These are phyloP conservation scores for Phasianus colchicus DNA, from an alignment of 2,113 vertebrate species.

Conservation along the genomic window DNA sequence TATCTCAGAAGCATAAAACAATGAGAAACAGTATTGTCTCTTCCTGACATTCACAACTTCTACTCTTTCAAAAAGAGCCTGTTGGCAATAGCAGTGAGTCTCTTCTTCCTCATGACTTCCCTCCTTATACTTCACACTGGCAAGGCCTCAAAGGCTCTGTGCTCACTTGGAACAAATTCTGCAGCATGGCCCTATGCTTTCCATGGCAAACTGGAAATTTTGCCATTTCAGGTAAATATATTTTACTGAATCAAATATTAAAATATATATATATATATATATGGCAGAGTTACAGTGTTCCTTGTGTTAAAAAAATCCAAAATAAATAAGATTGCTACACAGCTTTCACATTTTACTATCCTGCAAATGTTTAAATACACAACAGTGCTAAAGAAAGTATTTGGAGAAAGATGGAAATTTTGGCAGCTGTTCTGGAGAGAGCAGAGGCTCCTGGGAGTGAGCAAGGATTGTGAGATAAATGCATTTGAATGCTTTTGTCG, in stretches of 20 bases:
- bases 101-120: not conserved
- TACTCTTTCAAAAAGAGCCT: not conserved
- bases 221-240: not conserved
- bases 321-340: slow-evolving; percentile 45
- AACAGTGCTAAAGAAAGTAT: slow-evolving; percentile 40
- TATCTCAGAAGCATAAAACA: not conserved
- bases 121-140: slow-evolving; percentile 26
- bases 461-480: not conserved
- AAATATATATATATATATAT: slow-evolving; percentile 49
- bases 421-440: not conserved
- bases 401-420: not conserved
- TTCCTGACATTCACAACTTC: not conserved
- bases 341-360: not conserved
- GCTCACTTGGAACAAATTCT: not conserved
- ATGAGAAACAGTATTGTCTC: not conserved
- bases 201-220: slow-evolving; percentile 49
- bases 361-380: not conserved
- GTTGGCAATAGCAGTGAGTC: not conserved
- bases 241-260: slow-evolving; percentile 40
- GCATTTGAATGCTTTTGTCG: not conserved
- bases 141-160: not conserved
- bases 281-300: slow-evolving; percentile 18
- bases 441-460: not conserved
- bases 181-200: not conserved
- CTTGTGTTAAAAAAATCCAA: slow-evolving; percentile 26